Percentiles rank a stretch among this genome's conserved stretches.
These are phyloP conservation scores for Albula goreensis DNA, from an alignment of 2,113 vertebrate genomes.

Conservation along the genomic window DNA sequence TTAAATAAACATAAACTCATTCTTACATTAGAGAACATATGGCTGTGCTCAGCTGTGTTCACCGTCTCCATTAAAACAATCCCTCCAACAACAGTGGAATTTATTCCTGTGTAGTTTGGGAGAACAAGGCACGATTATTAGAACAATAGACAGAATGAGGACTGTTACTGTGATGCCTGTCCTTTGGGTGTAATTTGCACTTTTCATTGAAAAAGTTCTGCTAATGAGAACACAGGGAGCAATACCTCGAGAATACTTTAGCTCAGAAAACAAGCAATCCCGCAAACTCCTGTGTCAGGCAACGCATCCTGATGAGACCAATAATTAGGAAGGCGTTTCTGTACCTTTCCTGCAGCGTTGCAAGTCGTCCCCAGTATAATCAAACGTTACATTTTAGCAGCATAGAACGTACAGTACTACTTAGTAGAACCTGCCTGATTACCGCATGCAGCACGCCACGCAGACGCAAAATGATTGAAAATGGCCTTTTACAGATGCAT, in stretches of 20 bases:
- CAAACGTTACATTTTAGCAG: background rate
- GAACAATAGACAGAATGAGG: conserved; percentile 8
- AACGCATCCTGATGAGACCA: background rate
- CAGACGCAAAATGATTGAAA: background rate
- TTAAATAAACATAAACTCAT: background rate
- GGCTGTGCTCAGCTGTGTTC: background rate
- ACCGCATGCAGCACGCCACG: background rate
- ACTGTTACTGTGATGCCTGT: conserved; percentile 11
- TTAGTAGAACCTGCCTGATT: background rate
- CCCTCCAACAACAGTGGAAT: background rate
- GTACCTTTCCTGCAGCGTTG: background rate
- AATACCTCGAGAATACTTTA: conserved; percentile 2
- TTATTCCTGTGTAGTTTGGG: conserved; percentile 1
- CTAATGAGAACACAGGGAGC: conserved; percentile 40
- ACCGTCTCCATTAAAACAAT: background rate
- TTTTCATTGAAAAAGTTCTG: conserved; percentile 36
- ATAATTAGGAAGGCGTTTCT: conserved; percentile 21
- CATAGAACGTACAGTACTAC: background rate
- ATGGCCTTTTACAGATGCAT: background rate
- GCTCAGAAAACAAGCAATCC: background rate
- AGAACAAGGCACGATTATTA: conserved; percentile 15
- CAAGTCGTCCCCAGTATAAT: background rate
- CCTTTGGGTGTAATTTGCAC: conserved; percentile 36
- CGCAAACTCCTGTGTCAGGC: background rate
- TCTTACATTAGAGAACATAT: background rate